Percentiles rank a stretch among this genome's conserved stretches.
Evolutionary conservation across 2,888 invertebrate genomes (phyloP).

Genomic region (Acronicta leporina): DNA sequence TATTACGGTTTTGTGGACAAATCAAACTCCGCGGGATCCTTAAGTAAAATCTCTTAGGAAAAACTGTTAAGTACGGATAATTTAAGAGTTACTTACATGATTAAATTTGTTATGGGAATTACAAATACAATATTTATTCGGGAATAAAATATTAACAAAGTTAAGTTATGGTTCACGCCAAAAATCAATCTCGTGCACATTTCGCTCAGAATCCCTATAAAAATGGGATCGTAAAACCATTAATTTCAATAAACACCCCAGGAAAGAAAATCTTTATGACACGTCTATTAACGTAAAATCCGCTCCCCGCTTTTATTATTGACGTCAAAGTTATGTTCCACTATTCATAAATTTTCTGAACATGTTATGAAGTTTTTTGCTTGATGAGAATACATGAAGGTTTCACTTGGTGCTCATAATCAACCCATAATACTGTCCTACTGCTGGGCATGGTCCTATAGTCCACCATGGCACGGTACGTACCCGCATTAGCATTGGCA

Average conservation of each 20-base stretch:
- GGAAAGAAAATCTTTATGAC: conserved; percentile 48
- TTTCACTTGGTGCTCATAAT: background rate
- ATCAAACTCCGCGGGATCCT: no score
- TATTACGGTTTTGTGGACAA: no score
- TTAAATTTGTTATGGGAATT: no score
- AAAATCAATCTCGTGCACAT: conserved; percentile 35
- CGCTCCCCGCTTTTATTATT: conserved; percentile 26
- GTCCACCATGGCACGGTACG: no score
- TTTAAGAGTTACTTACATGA: no score
- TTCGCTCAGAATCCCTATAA: conserved; percentile 30
- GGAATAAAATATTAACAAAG: conserved; percentile 1
- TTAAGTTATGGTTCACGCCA: conserved; percentile 17
- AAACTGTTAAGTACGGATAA: no score
- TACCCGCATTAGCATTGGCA: no score
- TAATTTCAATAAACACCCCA: conserved; percentile 48
- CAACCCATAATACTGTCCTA: no score
- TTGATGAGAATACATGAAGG: background rate
- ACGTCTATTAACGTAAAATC: conserved; percentile 32
- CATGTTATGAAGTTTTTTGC: conserved; percentile 12
- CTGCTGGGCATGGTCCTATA: no score
- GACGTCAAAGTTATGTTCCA: conserved; percentile 23
- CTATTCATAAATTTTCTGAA: conserved; percentile 15
- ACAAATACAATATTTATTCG: no score
- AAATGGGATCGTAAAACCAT: conserved; percentile 28
- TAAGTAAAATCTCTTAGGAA: no score